Evolutionary conservation across 1,140 invertebrate species (phyloP).

Genomic region (Xylocopa sonorina): DNA sequence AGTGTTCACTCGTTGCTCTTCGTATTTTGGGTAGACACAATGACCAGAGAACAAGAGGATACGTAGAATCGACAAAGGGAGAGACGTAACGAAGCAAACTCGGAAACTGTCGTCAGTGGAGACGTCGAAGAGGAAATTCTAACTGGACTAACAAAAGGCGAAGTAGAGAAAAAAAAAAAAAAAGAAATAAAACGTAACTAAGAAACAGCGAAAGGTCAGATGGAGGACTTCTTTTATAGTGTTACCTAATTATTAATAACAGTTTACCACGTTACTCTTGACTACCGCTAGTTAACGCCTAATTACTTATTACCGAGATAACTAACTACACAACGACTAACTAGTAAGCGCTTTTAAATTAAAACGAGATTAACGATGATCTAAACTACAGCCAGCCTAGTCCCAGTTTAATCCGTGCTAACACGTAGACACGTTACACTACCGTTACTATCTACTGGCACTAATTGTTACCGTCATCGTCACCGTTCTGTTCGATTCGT

Average conservation of each 20-base stretch:
- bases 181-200: constrained; percentile 6
- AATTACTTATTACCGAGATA: constrained; percentile 50
- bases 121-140: not conserved
- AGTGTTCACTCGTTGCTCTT: constrained; percentile 39
- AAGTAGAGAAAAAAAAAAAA: not conserved
- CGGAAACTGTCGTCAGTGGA: too few relatives aligned
- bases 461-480: constrained; percentile 42
- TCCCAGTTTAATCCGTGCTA: constrained; percentile 50
- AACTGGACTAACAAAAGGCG: not conserved
- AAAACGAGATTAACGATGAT: constrained; percentile 39
- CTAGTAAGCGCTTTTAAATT: constrained; percentile 52
- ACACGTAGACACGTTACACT: constrained; percentile 45
- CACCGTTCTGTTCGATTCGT: constrained; percentile 31
- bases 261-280: constrained; percentile 47
- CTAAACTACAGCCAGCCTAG: constrained; percentile 47
- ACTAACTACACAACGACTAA: constrained; percentile 50
- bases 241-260: constrained; percentile 51
- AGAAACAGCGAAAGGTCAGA: constrained; percentile 28
- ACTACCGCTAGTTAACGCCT: constrained; percentile 47
- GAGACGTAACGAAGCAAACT: not conserved
- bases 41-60: not conserved
- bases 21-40: constrained; percentile 12
- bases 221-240: constrained; percentile 46
- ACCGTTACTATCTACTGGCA: constrained; percentile 46
- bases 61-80: not conserved